These are phyloP conservation scores for Holotrichia oblita DNA, from an alignment of 1,140 invertebrate species.

Conservation along the genomic window DNA sequence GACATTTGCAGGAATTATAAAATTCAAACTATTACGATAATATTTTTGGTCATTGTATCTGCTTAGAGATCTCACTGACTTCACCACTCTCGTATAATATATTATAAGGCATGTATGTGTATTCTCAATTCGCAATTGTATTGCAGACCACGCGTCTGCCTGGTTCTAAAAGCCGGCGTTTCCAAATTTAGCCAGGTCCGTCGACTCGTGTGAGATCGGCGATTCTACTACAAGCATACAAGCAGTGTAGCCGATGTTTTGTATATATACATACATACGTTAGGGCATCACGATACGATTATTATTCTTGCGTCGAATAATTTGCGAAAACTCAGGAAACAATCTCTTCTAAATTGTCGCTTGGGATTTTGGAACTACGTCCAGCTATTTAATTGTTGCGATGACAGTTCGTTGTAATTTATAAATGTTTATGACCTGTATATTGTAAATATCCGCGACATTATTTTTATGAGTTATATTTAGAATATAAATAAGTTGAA, in stretches of 20 bases:
- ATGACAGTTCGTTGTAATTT: background rate
- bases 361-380: background rate
- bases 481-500: background rate
- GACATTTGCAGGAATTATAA: no score
- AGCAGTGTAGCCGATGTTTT: background rate
- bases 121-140: background rate
- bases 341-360: background rate
- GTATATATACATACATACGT: background rate
- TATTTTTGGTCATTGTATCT: no score
- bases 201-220: background rate
- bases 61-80: no score
- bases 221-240: background rate
- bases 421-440: background rate
- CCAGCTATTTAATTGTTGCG: background rate
- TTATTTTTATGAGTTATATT: background rate
- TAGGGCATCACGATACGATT: background rate
- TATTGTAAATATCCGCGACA: background rate
- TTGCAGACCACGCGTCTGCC: conserved; percentile 18
- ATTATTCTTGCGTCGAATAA: background rate
- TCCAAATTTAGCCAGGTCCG: conserved; percentile 19
- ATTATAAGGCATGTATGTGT: background rate
- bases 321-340: background rate
- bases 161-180: background rate
- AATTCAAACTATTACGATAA: no score
- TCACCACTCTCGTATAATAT: no score